These are phyloP conservation scores for Rhea pennata DNA, from an alignment of 2,113 vertebrate genomes.

Conservation along the genomic window DNA sequence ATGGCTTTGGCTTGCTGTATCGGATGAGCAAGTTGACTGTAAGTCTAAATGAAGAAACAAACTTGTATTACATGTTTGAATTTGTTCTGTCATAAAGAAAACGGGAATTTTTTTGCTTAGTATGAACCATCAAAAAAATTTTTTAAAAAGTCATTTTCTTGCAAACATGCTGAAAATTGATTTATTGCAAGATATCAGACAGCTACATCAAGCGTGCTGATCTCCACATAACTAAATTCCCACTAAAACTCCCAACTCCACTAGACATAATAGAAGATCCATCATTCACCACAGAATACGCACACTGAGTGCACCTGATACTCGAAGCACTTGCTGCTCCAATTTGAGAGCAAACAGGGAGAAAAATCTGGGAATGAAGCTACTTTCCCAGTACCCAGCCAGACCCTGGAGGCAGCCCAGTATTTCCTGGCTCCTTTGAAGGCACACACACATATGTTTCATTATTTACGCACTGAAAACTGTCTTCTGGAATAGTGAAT, in stretches of 20 bases:
- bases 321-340: neutral
- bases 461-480: neutral
- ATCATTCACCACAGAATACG: rapidly evolving
- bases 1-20: conserved; percentile 91
- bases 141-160: neutral
- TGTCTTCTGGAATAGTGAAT: neutral
- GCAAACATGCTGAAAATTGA: neutral
- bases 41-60: conserved; percentile 81
- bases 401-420: neutral
- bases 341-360: neutral
- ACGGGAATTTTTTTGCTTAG: neutral
- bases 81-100: neutral
- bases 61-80: neutral
- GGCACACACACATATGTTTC: neutral
- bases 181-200: neutral
- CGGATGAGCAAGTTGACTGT: conserved; percentile 93
- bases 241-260: neutral
- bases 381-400: neutral
- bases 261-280: neutral
- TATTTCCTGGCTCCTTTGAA: neutral
- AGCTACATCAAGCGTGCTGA: neutral
- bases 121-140: neutral
- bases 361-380: neutral
- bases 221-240: neutral
- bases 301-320: neutral